Evolutionary conservation across 2,888 invertebrate genomes (phyloP).

Genomic region (Sphecodes monilicornis): DNA sequence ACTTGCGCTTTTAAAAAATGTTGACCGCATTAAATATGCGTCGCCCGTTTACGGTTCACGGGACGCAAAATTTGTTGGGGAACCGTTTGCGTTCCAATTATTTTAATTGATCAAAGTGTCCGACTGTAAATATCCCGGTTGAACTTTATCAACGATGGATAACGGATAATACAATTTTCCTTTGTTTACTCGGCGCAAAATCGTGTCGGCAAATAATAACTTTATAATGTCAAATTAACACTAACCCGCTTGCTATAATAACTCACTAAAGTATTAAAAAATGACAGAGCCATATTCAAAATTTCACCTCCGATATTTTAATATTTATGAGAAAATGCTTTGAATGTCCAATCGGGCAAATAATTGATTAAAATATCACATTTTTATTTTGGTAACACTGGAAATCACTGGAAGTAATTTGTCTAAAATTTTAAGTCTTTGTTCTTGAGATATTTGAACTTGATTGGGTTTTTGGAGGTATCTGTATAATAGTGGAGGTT

Average conservation of each 20-base stretch:
- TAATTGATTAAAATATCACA: no score
- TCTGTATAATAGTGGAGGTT: no score
- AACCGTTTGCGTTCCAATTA: not conserved
- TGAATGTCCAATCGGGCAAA: no score
- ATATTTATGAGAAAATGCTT: no score
- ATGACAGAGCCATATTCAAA: no score
- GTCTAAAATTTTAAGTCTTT: no score
- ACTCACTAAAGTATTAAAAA: no score
- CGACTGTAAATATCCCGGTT: not conserved
- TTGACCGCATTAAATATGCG: not conserved
- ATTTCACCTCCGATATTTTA: no score
- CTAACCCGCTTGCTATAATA: not conserved
- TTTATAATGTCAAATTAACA: not conserved
- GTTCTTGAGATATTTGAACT: no score
- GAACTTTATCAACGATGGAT: not conserved
- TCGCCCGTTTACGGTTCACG: not conserved
- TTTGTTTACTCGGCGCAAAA: not conserved
- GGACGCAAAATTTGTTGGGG: not conserved
- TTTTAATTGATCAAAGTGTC: not conserved
- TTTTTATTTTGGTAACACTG: not conserved
- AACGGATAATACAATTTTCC: not conserved
- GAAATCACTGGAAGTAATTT: not conserved
- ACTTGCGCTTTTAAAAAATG: not conserved
- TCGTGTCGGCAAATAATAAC: not conserved
- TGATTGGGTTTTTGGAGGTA: no score